A percentile compares a stretch with the other conserved stretches of the same genome.
These are phyloP conservation scores for Steinernema feltiae DNA, from an alignment of 1,140 invertebrate genomes.

Conservation along the genomic window DNA sequence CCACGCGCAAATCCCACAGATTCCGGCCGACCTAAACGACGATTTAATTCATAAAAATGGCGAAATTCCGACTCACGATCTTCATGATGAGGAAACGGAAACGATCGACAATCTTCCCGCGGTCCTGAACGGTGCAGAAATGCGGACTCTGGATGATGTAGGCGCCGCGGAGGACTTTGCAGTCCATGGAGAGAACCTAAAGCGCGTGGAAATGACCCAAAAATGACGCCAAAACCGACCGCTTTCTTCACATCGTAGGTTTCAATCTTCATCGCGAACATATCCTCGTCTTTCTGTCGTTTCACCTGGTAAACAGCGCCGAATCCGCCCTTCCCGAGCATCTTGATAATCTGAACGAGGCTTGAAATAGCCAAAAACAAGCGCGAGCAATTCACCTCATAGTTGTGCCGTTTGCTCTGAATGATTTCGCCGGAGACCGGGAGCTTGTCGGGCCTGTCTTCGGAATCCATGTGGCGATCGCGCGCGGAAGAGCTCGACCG, in stretches of 20 bases:
- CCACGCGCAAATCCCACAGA: slow-evolving; percentile 36
- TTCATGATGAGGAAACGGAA: slow-evolving; percentile 35
- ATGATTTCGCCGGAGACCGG: too few relatives aligned
- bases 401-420: too few relatives aligned
- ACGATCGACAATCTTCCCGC: slow-evolving; percentile 25
- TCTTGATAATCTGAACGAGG: slow-evolving; percentile 23
- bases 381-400: too few relatives aligned
- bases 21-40: slow-evolving; percentile 25
- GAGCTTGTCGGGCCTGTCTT: too few relatives aligned
- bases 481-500: too few relatives aligned
- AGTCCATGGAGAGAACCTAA: slow-evolving; percentile 32
- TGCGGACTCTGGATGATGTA: slow-evolving; percentile 24
- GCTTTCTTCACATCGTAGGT: slow-evolving; percentile 22
- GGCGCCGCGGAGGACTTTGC: slow-evolving; percentile 30
- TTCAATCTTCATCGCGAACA: slow-evolving; percentile 37
- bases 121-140: slow-evolving; percentile 30
- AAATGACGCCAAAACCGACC: background rate
- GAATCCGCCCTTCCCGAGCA: slow-evolving; percentile 37
- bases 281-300: slow-evolving; percentile 17
- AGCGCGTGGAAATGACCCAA: too few relatives aligned
- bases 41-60: too few relatives aligned
- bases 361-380: too few relatives aligned
- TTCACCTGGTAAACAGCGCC: slow-evolving; percentile 35
- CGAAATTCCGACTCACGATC: too few relatives aligned
- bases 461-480: too few relatives aligned